A percentile compares a stretch with the other conserved stretches of the same genome.
Evolutionary conservation across 1,140 invertebrate species (phyloP).

Genomic region (Araneus ventricosus): DNA sequence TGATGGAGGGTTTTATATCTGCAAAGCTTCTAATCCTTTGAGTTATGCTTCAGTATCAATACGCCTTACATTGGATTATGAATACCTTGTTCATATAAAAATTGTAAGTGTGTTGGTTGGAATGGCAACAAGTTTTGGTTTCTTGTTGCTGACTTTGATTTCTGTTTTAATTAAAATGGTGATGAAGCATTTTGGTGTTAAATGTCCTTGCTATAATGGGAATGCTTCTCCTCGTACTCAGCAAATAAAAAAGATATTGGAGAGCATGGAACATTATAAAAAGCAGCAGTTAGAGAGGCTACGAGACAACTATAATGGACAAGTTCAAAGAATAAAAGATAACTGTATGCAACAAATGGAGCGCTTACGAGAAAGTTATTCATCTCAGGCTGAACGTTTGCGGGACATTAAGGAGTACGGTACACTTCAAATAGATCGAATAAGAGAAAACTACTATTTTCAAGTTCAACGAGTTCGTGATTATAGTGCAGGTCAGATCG

Average conservation of each 20-base stretch:
- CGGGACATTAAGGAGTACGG: constrained; percentile 94
- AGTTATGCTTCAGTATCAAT: constrained; percentile 83
- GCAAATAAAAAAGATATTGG: constrained; percentile 87
- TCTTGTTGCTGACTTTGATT: constrained; percentile 88
- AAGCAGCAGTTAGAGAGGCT: constrained; percentile 90
- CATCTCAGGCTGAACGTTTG: constrained; percentile 91
- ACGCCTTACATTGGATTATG: constrained; percentile 87
- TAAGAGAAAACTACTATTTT: constrained; percentile 90
- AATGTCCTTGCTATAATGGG: constrained; percentile 83
- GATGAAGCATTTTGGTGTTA: constrained; percentile 81
- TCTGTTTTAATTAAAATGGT: constrained; percentile 85
- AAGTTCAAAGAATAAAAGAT: constrained; percentile 93
- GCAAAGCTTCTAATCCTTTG: constrained; percentile 90
- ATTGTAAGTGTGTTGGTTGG: constrained; percentile 91
- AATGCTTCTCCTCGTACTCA: constrained; percentile 87
- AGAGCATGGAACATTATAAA: constrained; percentile 94
- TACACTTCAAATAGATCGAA: constrained; percentile 88
- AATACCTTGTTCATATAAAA: constrained; percentile 90
- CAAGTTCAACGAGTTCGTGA: constrained; percentile 87
- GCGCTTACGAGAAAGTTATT: constrained; percentile 94
- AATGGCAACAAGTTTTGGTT: constrained; percentile 87
- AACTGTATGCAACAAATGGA: constrained; percentile 96
- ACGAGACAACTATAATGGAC: constrained; percentile 93
- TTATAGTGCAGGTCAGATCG: constrained; percentile 92
- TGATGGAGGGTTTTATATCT: constrained; percentile 93